phyloP scores from a whole-genome alignment of 2,113 vertebrate species.

The Pithys albifrons region DNA sequence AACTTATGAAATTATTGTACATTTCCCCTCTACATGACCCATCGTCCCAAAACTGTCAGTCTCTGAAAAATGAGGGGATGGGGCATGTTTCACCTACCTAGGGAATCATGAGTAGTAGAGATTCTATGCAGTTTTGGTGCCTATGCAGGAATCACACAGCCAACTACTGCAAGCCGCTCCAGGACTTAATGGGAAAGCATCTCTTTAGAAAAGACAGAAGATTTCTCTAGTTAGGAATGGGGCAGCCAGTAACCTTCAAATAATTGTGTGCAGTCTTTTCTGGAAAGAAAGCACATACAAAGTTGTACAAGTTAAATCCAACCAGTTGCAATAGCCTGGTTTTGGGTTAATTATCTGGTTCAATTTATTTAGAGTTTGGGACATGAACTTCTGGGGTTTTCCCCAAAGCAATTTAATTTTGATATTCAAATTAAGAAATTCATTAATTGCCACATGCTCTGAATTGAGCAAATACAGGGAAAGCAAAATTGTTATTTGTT shows the following conservation, averaged over 20 bases:
- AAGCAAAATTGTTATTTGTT: not conserved
- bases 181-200: not conserved
- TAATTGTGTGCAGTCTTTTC: not conserved
- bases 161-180: not conserved
- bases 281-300: not conserved
- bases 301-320: not conserved
- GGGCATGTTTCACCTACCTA: not conserved
- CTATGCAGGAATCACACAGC: not conserved
- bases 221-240: not conserved
- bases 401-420: not conserved
- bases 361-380: fast-evolving
- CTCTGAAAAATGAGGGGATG: not conserved
- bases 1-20: not conserved
- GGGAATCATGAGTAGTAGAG: not conserved
- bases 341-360: not conserved
- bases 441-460: not conserved
- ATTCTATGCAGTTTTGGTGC: not conserved
- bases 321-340: not conserved
- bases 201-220: not conserved
- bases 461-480: not conserved
- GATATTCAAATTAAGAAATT: not conserved
- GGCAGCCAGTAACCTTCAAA: not conserved
- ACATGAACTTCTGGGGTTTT: fast-evolving
- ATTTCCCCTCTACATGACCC: not conserved
- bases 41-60: not conserved